These are phyloP conservation scores for Brachyopa scutellaris DNA, from an alignment of 2,888 invertebrate genomes.

Conservation along the genomic window DNA sequence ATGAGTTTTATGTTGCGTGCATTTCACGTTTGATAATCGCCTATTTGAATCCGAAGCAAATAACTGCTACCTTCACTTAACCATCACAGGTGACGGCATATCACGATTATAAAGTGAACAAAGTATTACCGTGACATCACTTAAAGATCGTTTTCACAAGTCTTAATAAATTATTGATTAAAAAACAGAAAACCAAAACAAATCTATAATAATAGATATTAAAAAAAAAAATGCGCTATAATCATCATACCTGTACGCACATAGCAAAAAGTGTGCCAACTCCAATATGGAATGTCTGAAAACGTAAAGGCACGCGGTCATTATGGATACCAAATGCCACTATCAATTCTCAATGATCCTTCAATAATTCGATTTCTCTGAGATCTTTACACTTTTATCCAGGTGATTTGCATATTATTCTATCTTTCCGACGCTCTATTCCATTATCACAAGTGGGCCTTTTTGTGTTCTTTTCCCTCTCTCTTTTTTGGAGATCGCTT, in stretches of 20 bases:
- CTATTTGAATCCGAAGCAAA: not conserved
- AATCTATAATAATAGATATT: not conserved
- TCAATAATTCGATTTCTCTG: conserved; percentile 68
- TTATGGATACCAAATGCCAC: conserved; percentile 64
- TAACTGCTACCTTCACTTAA: not conserved
- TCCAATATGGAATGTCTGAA: conserved; percentile 34
- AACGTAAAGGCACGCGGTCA: conserved; percentile 43
- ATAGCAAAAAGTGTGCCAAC: conserved; percentile 57
- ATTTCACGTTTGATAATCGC: not conserved
- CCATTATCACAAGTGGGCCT: conserved; percentile 64
- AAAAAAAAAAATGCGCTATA: not conserved
- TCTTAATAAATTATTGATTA: too few species aligned
- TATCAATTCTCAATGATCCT: conserved; percentile 72
- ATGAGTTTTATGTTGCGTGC: conserved; percentile 22
- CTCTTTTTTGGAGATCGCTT: conserved; percentile 49
- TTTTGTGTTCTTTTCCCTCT: conserved; percentile 52
- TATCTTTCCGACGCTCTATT: conserved; percentile 50
- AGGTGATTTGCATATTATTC: conserved; percentile 68
- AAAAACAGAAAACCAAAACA: too few species aligned
- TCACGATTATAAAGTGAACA: not conserved
- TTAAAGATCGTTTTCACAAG: too few species aligned
- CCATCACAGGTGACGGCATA: conserved; percentile 21
- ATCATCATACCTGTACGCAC: not conserved
- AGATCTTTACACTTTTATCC: conserved; percentile 61
- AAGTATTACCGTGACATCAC: conserved; percentile 39